Evolutionary conservation across 1,140 invertebrate species (phyloP).

Genomic region (Lepidurus packardi): DNA sequence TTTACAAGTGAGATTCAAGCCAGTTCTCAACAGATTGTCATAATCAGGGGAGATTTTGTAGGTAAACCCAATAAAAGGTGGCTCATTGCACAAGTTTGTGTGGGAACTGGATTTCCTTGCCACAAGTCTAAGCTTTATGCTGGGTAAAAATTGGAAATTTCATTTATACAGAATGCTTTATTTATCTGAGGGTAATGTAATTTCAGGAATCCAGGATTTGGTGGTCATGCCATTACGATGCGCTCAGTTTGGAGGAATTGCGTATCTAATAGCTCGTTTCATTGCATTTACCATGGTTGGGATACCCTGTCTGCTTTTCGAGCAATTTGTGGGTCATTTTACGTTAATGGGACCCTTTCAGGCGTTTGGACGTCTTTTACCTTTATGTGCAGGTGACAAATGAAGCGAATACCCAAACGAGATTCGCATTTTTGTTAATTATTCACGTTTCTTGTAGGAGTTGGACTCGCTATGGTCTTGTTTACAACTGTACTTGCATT

Average conservation of each 20-base stretch:
- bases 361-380: not conserved
- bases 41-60: not conserved
- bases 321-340: slow-evolving; percentile 26
- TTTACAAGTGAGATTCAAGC: too few relatives aligned
- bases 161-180: not conserved
- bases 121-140: not conserved
- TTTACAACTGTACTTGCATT: too few relatives aligned
- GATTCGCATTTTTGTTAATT: too few relatives aligned
- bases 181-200: not conserved
- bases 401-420: not conserved
- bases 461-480: too few relatives aligned
- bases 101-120: not conserved
- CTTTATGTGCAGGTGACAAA: not conserved
- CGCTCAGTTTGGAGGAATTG: slow-evolving; percentile 25
- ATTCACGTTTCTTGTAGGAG: too few relatives aligned
- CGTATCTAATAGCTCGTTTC: slow-evolving; percentile 26
- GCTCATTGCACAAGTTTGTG: not conserved
- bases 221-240: not conserved
- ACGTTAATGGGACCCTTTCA: slow-evolving; percentile 22
- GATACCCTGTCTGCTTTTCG: slow-evolving; percentile 26
- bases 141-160: not conserved
- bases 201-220: not conserved
- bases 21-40: too few relatives aligned
- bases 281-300: not conserved
- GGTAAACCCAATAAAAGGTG: not conserved